These are phyloP conservation scores for Trematomus bernacchii DNA, from an alignment of 2,797 vertebrate species.

Conservation along the genomic window DNA sequence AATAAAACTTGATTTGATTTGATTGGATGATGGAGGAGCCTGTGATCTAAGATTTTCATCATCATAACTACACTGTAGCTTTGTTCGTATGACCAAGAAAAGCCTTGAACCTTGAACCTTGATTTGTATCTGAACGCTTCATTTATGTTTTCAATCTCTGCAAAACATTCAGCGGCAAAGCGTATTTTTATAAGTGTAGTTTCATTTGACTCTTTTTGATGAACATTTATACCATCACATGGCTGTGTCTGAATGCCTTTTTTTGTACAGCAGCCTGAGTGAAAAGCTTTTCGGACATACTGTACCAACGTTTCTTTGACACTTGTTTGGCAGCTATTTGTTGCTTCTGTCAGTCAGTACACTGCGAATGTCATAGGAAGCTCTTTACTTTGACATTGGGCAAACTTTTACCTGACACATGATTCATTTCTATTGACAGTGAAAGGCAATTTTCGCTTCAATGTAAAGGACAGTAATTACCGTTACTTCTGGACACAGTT, in stretches of 20 bases:
- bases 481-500: neutral
- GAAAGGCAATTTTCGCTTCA: conserved; percentile 31
- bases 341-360: neutral
- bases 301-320: neutral
- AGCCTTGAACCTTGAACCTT: too few species aligned
- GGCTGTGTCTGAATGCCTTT: neutral
- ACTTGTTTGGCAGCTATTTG: neutral
- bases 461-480: neutral
- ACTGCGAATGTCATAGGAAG: neutral
- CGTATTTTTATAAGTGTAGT: neutral
- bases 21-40: too few species aligned
- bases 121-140: too few species aligned
- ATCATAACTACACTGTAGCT: too few species aligned
- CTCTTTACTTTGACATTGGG: neutral
- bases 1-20: too few species aligned
- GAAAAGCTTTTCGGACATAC: neutral
- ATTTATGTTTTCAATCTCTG: neutral
- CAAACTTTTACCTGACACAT: conserved; percentile 4
- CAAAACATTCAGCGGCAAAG: neutral
- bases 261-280: neutral
- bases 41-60: too few species aligned
- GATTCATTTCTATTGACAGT: neutral
- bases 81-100: too few species aligned
- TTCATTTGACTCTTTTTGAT: too few species aligned
- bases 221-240: neutral